These are phyloP conservation scores for Mythimna albipuncta DNA, from an alignment of 2,888 invertebrate genomes.

Conservation along the genomic window DNA sequence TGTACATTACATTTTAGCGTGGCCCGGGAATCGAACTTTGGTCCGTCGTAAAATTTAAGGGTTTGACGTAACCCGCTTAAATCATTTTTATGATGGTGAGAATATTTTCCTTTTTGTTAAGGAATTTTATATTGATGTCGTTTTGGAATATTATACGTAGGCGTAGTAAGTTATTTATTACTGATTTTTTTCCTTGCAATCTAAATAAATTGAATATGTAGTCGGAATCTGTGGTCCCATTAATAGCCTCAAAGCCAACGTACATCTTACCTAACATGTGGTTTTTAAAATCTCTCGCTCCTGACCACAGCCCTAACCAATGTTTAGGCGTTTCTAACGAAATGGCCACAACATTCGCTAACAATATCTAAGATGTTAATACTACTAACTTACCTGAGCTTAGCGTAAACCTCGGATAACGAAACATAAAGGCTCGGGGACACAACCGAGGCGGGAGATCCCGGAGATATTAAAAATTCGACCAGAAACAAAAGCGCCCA, in stretches of 20 bases:
- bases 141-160: slow-evolving; percentile 4
- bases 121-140: slow-evolving; percentile 31
- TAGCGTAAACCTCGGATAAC: slow-evolving; percentile 57
- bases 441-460: slow-evolving; percentile 60
- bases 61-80: slow-evolving; percentile 59
- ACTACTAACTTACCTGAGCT: slow-evolving; percentile 59
- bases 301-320: slow-evolving; percentile 3
- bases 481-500: slow-evolving; percentile 69
- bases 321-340: slow-evolving; percentile 16
- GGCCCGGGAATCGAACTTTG: slow-evolving; percentile 64
- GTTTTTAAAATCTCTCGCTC: not conserved
- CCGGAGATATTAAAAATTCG: slow-evolving; percentile 71
- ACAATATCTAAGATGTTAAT: slow-evolving; percentile 61
- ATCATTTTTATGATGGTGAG: slow-evolving; percentile 63
- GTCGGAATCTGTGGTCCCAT: not conserved
- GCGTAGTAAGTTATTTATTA: no score
- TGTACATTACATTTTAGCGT: slow-evolving; percentile 64
- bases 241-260: no score
- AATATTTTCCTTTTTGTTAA: slow-evolving; percentile 56
- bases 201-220: not conserved
- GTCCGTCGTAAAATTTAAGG: slow-evolving; percentile 74
- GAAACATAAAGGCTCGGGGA: slow-evolving; percentile 60
- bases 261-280: not conserved
- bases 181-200: no score
- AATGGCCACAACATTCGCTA: slow-evolving; percentile 34